Evolutionary conservation across 37 sponge, comb jelly and placozoan species (phyloP).

Genomic region (Diacarnus erythraeanus): DNA sequence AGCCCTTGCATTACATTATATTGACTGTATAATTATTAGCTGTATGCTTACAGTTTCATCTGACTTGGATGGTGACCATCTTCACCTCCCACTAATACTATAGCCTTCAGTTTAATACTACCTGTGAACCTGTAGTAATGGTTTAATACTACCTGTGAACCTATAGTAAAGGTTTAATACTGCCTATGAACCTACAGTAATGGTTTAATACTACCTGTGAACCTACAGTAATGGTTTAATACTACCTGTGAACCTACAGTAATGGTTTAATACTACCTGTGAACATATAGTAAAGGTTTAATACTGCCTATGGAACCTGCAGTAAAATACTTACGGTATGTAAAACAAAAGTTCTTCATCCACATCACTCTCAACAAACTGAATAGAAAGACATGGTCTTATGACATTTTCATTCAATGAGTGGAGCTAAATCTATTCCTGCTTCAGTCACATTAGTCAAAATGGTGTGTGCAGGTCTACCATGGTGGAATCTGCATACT

Average conservation of each 20-base stretch:
- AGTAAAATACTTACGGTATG: slow-evolving; percentile 75
- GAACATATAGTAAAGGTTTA: slow-evolving; percentile 70
- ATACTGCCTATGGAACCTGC: neutral
- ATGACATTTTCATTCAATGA: neutral
- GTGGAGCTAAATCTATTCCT: too few relatives aligned
- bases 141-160: neutral
- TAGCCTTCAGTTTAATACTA: slow-evolving; percentile 90
- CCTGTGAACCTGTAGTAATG: slow-evolving; percentile 78
- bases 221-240: slow-evolving; percentile 92
- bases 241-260: slow-evolving; percentile 90
- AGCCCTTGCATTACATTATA: too few relatives aligned
- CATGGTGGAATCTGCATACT: too few relatives aligned
- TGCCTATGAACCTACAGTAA: slow-evolving; percentile 90
- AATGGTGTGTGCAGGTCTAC: too few relatives aligned
- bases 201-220: slow-evolving; percentile 93
- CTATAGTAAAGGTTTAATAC: slow-evolving; percentile 63
- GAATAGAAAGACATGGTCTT: neutral
- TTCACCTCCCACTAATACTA: slow-evolving; percentile 86
- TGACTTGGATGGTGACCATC: slow-evolving; percentile 80
- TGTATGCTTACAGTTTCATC: slow-evolving; percentile 85
- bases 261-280: slow-evolving; percentile 93
- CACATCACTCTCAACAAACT: slow-evolving; percentile 97
- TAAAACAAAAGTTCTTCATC: slow-evolving; percentile 93
- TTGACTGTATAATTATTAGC: too few relatives aligned
- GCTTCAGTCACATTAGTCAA: too few relatives aligned